phyloP scores from a whole-genome alignment of 2,113 vertebrate genomes.

The Phalacrocorax brasilianus region DNA sequence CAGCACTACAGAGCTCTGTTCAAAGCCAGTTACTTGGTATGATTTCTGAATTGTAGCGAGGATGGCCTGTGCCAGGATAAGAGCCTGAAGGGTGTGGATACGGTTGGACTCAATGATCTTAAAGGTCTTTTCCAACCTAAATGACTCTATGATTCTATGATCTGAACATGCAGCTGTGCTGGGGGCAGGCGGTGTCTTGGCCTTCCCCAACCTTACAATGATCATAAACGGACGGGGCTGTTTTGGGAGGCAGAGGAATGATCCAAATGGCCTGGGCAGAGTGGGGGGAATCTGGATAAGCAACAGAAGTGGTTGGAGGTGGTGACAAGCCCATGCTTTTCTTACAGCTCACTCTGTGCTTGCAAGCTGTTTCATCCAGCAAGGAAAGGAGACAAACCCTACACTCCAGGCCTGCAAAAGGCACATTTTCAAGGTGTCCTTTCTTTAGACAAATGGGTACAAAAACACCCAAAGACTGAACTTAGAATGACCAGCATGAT shows the following conservation, averaged over 20 bases:
- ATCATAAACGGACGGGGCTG: neutral
- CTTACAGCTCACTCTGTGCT: neutral
- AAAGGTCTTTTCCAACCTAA: neutral
- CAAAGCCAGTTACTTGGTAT: neutral
- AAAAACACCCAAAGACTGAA: neutral
- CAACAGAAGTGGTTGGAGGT: neutral
- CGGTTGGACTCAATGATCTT: neutral
- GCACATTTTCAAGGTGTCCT: neutral
- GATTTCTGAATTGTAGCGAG: neutral
- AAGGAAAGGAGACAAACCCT: neutral
- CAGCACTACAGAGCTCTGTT: neutral
- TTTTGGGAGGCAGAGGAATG: neutral
- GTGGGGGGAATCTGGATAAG: neutral
- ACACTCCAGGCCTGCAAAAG: neutral
- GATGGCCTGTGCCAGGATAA: neutral
- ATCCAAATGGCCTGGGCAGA: neutral
- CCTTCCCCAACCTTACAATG: neutral
- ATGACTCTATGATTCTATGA: neutral
- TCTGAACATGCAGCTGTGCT: neutral
- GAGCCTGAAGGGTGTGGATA: fast-evolving
- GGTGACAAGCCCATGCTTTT: neutral
- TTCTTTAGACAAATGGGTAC: neutral
- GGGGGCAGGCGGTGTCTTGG: fast-evolving
- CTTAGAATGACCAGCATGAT: neutral
- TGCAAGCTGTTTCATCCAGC: neutral